Percentiles rank a stretch among this genome's conserved stretches.
Evolutionary conservation across 2,113 vertebrate species (phyloP).

Genomic region (Hydropotes inermis): DNA sequence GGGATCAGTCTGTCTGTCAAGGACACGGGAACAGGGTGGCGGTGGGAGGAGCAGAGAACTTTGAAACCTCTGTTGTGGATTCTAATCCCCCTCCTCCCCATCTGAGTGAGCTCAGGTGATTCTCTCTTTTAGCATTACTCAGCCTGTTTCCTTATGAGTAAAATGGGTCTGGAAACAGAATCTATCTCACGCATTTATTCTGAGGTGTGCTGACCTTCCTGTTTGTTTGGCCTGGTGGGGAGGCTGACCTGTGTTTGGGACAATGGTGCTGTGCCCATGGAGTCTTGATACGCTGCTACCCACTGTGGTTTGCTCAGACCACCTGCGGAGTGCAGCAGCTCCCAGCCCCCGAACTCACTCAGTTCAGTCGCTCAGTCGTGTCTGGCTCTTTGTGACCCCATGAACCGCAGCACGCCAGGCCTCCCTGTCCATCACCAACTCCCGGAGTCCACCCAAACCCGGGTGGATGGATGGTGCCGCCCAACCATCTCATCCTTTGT

Average conservation of each 20-base stretch:
- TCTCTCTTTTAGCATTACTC: background rate
- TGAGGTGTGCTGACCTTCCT: background rate
- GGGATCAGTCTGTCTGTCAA: background rate
- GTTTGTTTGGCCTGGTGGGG: background rate
- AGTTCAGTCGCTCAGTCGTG: no score
- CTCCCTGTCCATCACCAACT: no score
- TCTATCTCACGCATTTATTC: background rate
- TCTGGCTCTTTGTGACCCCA: no score
- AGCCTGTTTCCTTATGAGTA: background rate
- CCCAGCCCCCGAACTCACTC: background rate
- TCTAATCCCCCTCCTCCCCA: background rate
- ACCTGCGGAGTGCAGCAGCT: background rate
- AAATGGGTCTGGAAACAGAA: background rate
- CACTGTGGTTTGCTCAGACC: background rate
- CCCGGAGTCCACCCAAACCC: no score
- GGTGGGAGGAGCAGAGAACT: background rate
- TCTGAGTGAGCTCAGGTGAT: no score
- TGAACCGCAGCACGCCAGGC: no score
- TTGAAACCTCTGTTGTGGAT: background rate
- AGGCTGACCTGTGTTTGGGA: background rate
- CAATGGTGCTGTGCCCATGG: no score
- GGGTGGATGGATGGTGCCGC: no score
- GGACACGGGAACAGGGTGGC: background rate
- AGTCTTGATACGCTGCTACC: fast-evolving
- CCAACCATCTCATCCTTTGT: no score